Evolutionary conservation across 2,888 invertebrate species (phyloP).

Genomic region (Agrilus cyanescens): DNA sequence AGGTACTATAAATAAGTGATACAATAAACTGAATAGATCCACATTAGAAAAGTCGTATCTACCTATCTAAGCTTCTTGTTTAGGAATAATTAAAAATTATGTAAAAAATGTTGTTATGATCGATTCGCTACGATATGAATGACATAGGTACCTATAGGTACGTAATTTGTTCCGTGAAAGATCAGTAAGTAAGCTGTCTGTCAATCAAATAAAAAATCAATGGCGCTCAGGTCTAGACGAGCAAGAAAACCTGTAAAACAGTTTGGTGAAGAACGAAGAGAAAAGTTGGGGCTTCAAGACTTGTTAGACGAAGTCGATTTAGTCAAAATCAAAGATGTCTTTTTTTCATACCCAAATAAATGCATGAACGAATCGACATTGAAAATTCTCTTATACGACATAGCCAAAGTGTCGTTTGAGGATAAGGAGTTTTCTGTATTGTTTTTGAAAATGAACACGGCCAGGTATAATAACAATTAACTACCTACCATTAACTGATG

Average conservation of each 20-base stretch:
- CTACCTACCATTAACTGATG: neutral
- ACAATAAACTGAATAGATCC: too few relatives aligned
- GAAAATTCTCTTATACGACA: conserved; percentile 32
- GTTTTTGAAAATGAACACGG: conserved; percentile 45
- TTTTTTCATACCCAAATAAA: conserved; percentile 34
- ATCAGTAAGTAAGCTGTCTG: neutral
- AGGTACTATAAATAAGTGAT: too few relatives aligned
- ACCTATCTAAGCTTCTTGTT: too few relatives aligned
- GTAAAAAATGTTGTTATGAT: too few relatives aligned
- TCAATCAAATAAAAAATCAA: neutral
- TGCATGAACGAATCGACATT: conserved; percentile 37
- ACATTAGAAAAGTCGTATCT: too few relatives aligned
- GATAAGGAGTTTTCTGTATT: conserved; percentile 49
- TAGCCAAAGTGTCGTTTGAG: conserved; percentile 40
- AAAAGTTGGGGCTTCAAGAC: conserved; percentile 31
- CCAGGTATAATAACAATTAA: conserved; percentile 19
- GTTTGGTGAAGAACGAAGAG: neutral
- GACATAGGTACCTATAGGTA: too few relatives aligned
- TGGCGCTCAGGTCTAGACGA: conserved; percentile 2
- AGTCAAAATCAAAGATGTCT: conserved; percentile 37
- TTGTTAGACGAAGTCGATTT: conserved; percentile 37
- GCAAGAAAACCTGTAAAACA: conserved; percentile 1
- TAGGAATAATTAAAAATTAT: too few relatives aligned
- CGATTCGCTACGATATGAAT: too few relatives aligned
- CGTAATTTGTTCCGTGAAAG: too few relatives aligned